Base-by-base conservation (phyloP, 2,888 invertebrate species). In the Icerya purchasi region DNA sequence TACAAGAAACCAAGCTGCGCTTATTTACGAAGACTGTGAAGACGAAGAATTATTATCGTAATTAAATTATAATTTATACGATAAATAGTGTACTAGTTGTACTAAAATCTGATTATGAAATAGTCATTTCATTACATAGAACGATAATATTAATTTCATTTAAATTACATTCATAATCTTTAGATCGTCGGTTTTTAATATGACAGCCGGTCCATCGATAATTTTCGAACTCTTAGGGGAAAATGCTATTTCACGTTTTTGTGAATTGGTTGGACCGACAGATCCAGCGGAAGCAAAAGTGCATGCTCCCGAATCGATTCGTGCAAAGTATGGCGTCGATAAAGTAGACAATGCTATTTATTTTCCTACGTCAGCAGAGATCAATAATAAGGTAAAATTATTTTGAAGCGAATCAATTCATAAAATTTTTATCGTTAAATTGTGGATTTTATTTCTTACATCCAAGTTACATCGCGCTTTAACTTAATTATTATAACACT, bases 221-320 rank as follows among this genome's bases (percentile, higher is more conserved):
- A 84, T 81, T 1, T 67, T 88, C 67, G 84, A 87, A 70, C 68
- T 90, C 57, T 78, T 87, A 55, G 85, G 84, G 1, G 79, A 80
- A 65, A 76, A 83, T 70, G 82, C 81, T 5, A 74, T 86, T 3
- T 68, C 73, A 20, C 72, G 72, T 55, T 81, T 81, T 76, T 67
- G 73, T 19, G 75, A 78, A 64, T 67, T 79, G 25, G 70, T 84
- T 60, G 86, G 86, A 10, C 76, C 81, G 20, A 69, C 68, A 36
- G 81, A 84, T 70, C 79, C 82, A 2, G 63, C 69, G 0, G 76
- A 77, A 65, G 83, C 83, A 14, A 75, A 76, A 62, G 68, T 69
- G 51, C 68, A 69, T 24, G 69, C 70, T 56, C 78, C 83, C 0
- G 74, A 76, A 1, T 77, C 78, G 18, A 71, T 88, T 57, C 74